Conservation (phyloP, 1,140 invertebrate genomes). For the Tetramorium simillimum region DNA sequence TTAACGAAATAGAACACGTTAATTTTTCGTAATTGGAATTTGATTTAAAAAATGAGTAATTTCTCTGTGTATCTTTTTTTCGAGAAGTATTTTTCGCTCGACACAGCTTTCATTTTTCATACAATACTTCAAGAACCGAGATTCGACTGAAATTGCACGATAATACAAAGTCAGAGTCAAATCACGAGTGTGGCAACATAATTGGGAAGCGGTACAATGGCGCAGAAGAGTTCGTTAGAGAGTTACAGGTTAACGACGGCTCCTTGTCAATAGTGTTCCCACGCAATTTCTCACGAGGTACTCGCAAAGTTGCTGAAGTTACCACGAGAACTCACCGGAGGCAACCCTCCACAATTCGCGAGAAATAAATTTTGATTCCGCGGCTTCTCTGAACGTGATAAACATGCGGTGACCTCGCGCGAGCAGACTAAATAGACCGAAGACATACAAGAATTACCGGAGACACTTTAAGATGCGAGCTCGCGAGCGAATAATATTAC, state of each 20-base stretch:
- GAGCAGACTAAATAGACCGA: background rate
- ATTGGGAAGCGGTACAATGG: background rate
- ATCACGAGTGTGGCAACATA: background rate
- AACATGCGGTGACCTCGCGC: background rate
- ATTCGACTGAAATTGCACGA: background rate
- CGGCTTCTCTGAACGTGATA: conserved; percentile 2
- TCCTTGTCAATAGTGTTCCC: conserved; percentile 33
- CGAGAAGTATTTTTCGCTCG: background rate
- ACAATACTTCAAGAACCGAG: background rate
- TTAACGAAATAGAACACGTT: background rate
- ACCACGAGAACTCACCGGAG: background rate
- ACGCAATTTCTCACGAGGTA: background rate
- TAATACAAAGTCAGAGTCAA: background rate
- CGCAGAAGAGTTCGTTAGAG: conserved; percentile 21
- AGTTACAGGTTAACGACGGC: conserved; percentile 20
- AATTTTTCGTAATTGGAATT: background rate
- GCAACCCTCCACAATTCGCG: background rate
- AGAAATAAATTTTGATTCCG: conserved; percentile 30
- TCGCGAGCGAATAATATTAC: conserved; percentile 16
- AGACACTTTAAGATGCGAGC: conserved; percentile 28
- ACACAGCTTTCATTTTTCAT: background rate
- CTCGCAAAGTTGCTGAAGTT: background rate
- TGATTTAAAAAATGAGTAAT: background rate
- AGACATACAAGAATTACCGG: conserved; percentile 8
- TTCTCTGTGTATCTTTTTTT: background rate